phyloP scores from a whole-genome alignment of 2,113 vertebrate species.

The Perca flavescens region DNA sequence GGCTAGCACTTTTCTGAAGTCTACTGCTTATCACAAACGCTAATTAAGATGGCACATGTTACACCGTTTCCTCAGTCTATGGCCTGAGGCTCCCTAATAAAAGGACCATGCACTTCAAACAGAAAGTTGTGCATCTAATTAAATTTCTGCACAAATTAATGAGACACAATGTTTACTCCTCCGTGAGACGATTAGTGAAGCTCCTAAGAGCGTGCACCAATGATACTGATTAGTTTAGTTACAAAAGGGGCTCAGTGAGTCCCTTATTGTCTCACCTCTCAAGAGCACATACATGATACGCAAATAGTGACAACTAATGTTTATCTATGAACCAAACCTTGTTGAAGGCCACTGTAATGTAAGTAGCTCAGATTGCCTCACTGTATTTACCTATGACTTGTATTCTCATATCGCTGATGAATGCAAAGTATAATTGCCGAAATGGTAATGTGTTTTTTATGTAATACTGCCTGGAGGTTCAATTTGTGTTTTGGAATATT shows the following conservation, averaged over 20 bases:
- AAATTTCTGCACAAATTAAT: conserved; percentile 71
- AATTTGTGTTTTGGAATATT: conserved; percentile 4
- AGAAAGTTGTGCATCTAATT: conserved; percentile 69
- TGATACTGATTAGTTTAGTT: conserved; percentile 22
- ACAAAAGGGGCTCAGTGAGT: conserved; percentile 13
- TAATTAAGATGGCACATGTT: conserved; percentile 60
- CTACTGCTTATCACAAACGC: conserved; percentile 21
- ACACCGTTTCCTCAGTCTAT: conserved; percentile 24
- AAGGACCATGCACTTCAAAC: conserved; percentile 65
- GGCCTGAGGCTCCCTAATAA: conserved; percentile 56
- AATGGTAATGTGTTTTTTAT: conserved; percentile 13
- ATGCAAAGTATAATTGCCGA: conserved; percentile 10
- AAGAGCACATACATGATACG: conserved; percentile 45
- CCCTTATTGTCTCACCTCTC: conserved; percentile 25
- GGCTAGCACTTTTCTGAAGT: neutral
- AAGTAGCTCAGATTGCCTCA: neutral
- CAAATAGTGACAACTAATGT: conserved; percentile 51
- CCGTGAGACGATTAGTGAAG: conserved; percentile 51
- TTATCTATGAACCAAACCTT: conserved; percentile 22
- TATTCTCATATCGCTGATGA: conserved; percentile 15
- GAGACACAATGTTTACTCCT: conserved; percentile 63
- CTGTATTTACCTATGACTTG: neutral
- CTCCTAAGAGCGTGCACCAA: neutral
- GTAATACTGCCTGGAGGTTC: neutral
- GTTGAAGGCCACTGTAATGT: conserved; percentile 6